Evolutionary conservation across 2,797 vertebrate species (phyloP).

Genomic region (Taenioides sp.): DNA sequence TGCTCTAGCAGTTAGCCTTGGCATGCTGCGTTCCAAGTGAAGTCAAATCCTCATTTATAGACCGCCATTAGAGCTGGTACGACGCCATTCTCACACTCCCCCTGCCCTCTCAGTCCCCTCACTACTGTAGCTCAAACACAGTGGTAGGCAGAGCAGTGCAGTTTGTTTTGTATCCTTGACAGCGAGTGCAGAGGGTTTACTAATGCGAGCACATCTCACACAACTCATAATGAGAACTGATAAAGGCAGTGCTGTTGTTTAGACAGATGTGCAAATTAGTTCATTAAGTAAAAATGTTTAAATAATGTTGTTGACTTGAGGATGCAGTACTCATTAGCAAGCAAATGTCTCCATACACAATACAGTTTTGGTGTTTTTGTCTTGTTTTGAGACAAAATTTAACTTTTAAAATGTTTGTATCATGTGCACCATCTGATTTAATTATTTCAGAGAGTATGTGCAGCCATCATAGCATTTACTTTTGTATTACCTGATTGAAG

Average conservation of each 20-base stretch:
- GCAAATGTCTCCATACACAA: too few relatives aligned
- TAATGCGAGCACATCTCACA: conserved; percentile 31
- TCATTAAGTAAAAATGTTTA: too few relatives aligned
- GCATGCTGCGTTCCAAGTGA: conserved; percentile 52
- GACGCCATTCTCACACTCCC: conserved; percentile 68
- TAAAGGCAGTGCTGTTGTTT: conserved; percentile 1
- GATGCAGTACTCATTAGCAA: not conserved
- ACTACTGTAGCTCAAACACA: conserved; percentile 18
- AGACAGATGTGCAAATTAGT: not conserved
- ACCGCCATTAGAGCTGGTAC: conserved; percentile 39
- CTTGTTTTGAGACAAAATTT: too few relatives aligned
- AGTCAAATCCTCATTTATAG: conserved; percentile 64
- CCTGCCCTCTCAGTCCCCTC: conserved; percentile 20
- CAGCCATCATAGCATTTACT: too few relatives aligned
- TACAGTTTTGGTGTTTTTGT: too few relatives aligned
- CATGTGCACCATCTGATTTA: too few relatives aligned
- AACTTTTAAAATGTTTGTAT: too few relatives aligned
- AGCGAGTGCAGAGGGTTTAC: conserved; percentile 30
- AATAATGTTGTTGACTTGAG: not conserved
- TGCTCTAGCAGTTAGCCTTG: conserved; percentile 42
- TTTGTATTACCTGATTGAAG: not conserved
- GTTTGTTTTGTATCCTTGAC: conserved; percentile 77
- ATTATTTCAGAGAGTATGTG: too few relatives aligned
- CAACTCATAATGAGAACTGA: conserved; percentile 16
- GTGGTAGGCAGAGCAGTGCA: conserved; percentile 25